These are phyloP conservation scores for Dioctria linearis DNA, from an alignment of 2,888 invertebrate genomes.

Conservation along the genomic window DNA sequence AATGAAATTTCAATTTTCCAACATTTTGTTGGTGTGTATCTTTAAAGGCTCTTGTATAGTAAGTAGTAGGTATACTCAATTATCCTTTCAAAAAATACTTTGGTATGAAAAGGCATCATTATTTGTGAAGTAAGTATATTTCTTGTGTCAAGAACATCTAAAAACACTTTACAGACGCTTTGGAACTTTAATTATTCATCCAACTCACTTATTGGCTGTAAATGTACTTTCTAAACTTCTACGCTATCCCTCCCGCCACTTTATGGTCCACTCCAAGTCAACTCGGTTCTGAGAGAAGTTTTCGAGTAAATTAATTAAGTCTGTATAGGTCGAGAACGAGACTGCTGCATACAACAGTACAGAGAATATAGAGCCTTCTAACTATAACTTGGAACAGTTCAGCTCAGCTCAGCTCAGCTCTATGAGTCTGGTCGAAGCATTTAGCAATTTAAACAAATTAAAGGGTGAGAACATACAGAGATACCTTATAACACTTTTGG, in stretches of 20 bases:
- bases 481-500: slow-evolving; percentile 34
- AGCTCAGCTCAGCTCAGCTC: too few species aligned
- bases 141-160: slow-evolving; percentile 3
- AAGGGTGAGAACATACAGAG: slow-evolving; percentile 35
- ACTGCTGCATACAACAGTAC: slow-evolving; percentile 14
- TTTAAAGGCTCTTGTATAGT: not conserved
- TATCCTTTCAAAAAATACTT: slow-evolving; percentile 20
- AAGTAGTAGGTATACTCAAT: slow-evolving; percentile 2
- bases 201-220: slow-evolving; percentile 46
- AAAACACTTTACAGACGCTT: slow-evolving; percentile 36
- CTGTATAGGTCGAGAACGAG: slow-evolving; percentile 30
- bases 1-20: not conserved
- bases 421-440: not conserved
- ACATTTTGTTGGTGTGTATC: not conserved
- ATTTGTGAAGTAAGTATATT: slow-evolving; percentile 2
- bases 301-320: slow-evolving; percentile 49
- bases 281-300: slow-evolving; percentile 8
- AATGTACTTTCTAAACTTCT: slow-evolving; percentile 33
- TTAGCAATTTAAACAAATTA: slow-evolving; percentile 42
- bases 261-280: slow-evolving; percentile 2
- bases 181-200: slow-evolving; percentile 41
- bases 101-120: slow-evolving; percentile 16
- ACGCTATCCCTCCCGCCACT: not conserved
- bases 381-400: too few species aligned
- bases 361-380: not conserved